Evolutionary conservation across 1,140 invertebrate genomes (phyloP), one percentile per base, ranked within the genome.

Genomic region (Camponotus pennsylvanicus): DNA sequence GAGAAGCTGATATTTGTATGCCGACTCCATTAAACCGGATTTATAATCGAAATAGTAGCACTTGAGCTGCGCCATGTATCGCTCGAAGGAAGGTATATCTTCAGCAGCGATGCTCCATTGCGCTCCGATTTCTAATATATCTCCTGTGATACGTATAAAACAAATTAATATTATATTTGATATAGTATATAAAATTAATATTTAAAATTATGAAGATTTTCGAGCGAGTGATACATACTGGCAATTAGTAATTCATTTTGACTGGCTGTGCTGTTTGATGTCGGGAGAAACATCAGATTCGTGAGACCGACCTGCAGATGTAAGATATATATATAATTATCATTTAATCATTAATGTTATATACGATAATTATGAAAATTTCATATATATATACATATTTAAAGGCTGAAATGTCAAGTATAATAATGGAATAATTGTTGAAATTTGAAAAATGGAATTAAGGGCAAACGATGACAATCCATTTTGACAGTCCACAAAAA

Each of bases 11-110:
- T 99, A 99, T 95, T 99, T 99, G 92, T 98, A 99, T 2, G 98
- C 96, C 3, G 99, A 99, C 94, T 99, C 98, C 61, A 98, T 97
- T 45, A 99, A 95, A 89, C 97, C 96, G 94, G 96, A 98, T 96
- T 98, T 98, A 94, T 99, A 99, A 96, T 99, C 99, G 94, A 99
- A 98, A 94, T 99, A 99, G 93, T 99, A 99, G 93, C 98, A 98
- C 95, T 99, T 99, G 32, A 99, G 94, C 95, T 99, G 99, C 27
- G 98, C 98, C 97, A 99, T 98, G 89, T 99, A 99, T 92, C 98
- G 96, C 94, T 99, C 99, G 95, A 99, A 99, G 0, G 98, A 97
- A 88, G 98, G 98, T 80, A 99, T 98, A 95, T 99, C 98, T 95
- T 98, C 97, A 34, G 96, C 97, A 37, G 97, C 97, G 86, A 99